Base-by-base conservation (phyloP, 2,113 vertebrate species). In the Bubo bubo region DNA sequence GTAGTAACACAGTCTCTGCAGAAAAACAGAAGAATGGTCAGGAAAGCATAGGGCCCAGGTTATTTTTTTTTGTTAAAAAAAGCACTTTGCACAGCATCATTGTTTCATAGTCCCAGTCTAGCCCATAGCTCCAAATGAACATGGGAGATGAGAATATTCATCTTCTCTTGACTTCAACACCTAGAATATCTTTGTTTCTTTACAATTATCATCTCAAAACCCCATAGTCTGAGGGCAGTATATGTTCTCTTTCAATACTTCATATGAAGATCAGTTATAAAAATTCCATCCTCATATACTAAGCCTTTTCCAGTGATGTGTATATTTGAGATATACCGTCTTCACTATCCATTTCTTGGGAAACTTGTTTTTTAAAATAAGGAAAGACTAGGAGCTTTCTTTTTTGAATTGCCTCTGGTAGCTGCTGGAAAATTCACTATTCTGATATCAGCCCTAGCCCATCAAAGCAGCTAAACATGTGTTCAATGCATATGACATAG, bases 11-110 rank as follows among this genome's bases (percentile, higher is more conserved):
- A 59, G 4, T 35, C 12, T 68, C 43, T 53, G 7, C 24, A 35
- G 27, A n/a, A 86, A 74, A 34, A 5, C 22, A 41, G 3, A 8
- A 72, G 14, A 81, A 53, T 50, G 0, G 14, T 71, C 5, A n/a
- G 37, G 43, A 92, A 72, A 67, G 2, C 1, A 30, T 12, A 75
- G 3, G 1, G 1, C 2, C 14, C 12, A 26, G 12, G 6, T 64
- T 59, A 7, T 43, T 35, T 4, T 34, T 77, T 92, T 26, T 26
- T 45, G 3, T 45, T 70, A 23, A 58, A 50, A 47, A 71, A 83
- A 84, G 1, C 1, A 32, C 14, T 87, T 43, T 72, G 5, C 9
- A 24, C 7, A 43, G 6, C 17, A 34, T 58, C 6, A 20, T 30
- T 16, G 0, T 53, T 80, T 58, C 24, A 72, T 32, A 19, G 22